Conservation (phyloP, 2,797 vertebrate genomes). For the Hippoglossus hippoglossus region DNA sequence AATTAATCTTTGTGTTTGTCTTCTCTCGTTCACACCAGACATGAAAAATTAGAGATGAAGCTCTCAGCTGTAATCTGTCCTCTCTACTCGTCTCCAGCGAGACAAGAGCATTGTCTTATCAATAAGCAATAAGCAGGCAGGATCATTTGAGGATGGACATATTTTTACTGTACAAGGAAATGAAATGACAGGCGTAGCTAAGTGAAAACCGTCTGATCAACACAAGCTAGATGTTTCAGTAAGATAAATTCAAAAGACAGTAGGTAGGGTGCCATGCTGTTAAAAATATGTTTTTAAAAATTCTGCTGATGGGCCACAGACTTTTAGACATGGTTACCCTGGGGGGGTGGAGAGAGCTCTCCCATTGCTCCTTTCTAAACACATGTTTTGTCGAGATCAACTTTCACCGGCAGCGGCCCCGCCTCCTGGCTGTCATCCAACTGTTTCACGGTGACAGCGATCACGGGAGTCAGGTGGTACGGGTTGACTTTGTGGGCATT, state of each 20-base stretch:
- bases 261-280: constrained; percentile 70
- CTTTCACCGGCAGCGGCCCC: constrained; percentile 92
- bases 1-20: constrained; percentile 42
- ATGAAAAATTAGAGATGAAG: constrained; percentile 33
- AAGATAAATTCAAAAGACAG: constrained; percentile 42
- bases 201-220: constrained; percentile 41
- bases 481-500: constrained; percentile 84
- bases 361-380: constrained; percentile 81
- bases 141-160: constrained; percentile 37
- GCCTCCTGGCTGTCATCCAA: constrained; percentile 83
- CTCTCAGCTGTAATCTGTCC: constrained; percentile 45
- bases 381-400: constrained; percentile 93
- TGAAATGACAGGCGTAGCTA: constrained; percentile 31
- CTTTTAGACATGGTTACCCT: constrained; percentile 49
- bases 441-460: constrained; percentile 86
- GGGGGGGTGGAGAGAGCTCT: neutral
- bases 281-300: constrained; percentile 61
- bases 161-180: constrained; percentile 54
- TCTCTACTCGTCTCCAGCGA: constrained; percentile 34
- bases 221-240: constrained; percentile 47
- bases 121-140: constrained; percentile 40
- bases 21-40: constrained; percentile 48
- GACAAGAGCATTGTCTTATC: constrained; percentile 33
- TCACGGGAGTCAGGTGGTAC: constrained; percentile 86
- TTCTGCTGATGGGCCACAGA: constrained; percentile 41